Evolutionary conservation across 2,113 vertebrate genomes (phyloP).

Genomic region (Tupaia tana): DNA sequence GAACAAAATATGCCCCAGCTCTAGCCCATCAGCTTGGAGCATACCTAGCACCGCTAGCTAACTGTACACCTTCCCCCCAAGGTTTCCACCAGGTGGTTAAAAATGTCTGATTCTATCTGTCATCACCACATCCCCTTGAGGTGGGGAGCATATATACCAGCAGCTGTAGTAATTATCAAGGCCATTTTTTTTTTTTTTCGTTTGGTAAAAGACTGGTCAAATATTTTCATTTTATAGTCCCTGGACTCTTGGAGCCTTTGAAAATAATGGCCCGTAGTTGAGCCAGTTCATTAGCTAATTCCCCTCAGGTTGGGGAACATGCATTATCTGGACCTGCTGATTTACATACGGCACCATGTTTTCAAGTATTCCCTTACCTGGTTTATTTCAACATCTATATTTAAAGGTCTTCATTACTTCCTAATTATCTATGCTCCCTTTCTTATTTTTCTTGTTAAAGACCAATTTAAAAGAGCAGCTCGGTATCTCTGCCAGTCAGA

Average conservation of each 20-base stretch:
- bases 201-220: slow-evolving; percentile 73
- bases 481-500: slow-evolving; percentile 73
- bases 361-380: slow-evolving; percentile 77
- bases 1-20: neutral
- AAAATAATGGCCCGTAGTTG: slow-evolving; percentile 74
- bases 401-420: slow-evolving; percentile 81
- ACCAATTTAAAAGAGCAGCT: slow-evolving; percentile 75
- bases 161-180: slow-evolving; percentile 68
- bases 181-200: slow-evolving; percentile 7
- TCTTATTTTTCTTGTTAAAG: slow-evolving; percentile 81
- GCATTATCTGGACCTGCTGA: slow-evolving; percentile 51
- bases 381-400: slow-evolving; percentile 79
- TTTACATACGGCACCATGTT: slow-evolving; percentile 70
- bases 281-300: slow-evolving; percentile 75
- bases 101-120: slow-evolving; percentile 62
- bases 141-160: neutral
- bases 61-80: neutral
- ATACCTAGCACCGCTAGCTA: neutral
- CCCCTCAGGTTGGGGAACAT: slow-evolving; percentile 59
- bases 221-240: slow-evolving; percentile 79
- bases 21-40: neutral
- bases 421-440: slow-evolving; percentile 84
- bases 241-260: slow-evolving; percentile 70
- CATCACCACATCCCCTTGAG: slow-evolving; percentile 37
- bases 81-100: slow-evolving; percentile 26